Evolutionary conservation across 1,140 invertebrate genomes (phyloP).

Genomic region (Lutraria rhynchaena): DNA sequence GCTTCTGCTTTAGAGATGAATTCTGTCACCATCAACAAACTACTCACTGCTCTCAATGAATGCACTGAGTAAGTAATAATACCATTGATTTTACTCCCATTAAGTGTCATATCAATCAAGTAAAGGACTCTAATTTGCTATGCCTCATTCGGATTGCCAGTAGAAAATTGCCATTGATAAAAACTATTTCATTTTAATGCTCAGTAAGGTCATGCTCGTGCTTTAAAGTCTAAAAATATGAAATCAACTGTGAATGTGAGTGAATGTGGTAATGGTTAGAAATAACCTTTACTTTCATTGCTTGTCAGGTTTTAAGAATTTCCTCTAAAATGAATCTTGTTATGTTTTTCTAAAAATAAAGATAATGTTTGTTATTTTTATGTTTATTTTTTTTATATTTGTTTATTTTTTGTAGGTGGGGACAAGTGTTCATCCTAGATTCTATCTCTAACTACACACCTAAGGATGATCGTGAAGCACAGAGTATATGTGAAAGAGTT

Average conservation of each 20-base stretch:
- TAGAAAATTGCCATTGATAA: not conserved
- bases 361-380: too few relatives aligned
- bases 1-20: slow-evolving; percentile 98
- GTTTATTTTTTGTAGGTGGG: slow-evolving; percentile 86
- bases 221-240: not conserved
- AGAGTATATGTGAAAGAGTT: slow-evolving; percentile 99
- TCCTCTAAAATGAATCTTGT: too few relatives aligned
- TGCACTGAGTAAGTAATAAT: slow-evolving; percentile 91
- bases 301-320: too few relatives aligned
- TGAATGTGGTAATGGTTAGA: too few relatives aligned
- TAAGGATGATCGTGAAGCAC: slow-evolving; percentile 98
- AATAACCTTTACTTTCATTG: too few relatives aligned
- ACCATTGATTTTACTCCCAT: too few relatives aligned
- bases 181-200: not conserved
- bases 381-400: too few relatives aligned
- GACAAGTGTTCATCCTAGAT: slow-evolving; percentile 99
- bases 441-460: slow-evolving; percentile 98
- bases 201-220: not conserved
- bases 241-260: not conserved
- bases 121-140: too few relatives aligned
- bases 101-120: too few relatives aligned
- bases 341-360: too few relatives aligned
- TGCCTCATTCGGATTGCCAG: too few relatives aligned
- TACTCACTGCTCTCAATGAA: slow-evolving; percentile 98
- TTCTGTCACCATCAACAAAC: slow-evolving; percentile 98